phyloP scores from a whole-genome alignment of 1,140 invertebrate species.

The Drosophila carrolli region DNA sequence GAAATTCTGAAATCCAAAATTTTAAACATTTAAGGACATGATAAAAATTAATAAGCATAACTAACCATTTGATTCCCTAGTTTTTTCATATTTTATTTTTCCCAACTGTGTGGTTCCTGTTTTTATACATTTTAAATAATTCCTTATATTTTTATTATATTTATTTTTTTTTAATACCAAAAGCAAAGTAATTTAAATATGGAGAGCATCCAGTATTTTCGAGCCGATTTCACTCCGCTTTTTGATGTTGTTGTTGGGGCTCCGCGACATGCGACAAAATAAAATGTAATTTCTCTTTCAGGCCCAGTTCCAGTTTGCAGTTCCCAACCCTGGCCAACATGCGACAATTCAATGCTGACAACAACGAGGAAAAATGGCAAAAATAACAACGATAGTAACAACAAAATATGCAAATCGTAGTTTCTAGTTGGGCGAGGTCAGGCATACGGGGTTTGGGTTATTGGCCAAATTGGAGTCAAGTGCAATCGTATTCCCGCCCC shows the following conservation, averaged over 20 bases:
- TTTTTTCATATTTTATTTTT: no score
- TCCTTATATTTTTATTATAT: no score
- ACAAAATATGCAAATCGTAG: slow-evolving; percentile 57
- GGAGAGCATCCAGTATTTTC: not conserved
- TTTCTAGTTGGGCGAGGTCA: slow-evolving; percentile 43
- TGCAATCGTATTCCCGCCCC: slow-evolving; percentile 34
- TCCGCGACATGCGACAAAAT: slow-evolving; percentile 75
- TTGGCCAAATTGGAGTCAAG: slow-evolving; percentile 58
- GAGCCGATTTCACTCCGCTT: not conserved
- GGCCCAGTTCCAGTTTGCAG: slow-evolving; percentile 39
- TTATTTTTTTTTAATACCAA: no score
- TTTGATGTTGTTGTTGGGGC: slow-evolving; percentile 26
- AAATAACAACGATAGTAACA: slow-evolving; percentile 31
- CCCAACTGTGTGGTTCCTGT: no score
- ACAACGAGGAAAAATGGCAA: slow-evolving; percentile 37
- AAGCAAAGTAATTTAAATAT: no score
- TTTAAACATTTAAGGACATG: no score
- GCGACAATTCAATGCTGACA: slow-evolving; percentile 65
- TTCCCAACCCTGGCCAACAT: slow-evolving; percentile 38
- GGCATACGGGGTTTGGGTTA: slow-evolving; percentile 30
- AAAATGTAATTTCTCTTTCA: slow-evolving; percentile 55
- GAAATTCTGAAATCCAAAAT: no score
- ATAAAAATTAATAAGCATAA: no score
- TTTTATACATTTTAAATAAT: no score
- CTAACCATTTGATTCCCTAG: no score